Evolutionary conservation across 2,888 invertebrate species (phyloP).

Genomic region (Lasioglossum zephyrum): DNA sequence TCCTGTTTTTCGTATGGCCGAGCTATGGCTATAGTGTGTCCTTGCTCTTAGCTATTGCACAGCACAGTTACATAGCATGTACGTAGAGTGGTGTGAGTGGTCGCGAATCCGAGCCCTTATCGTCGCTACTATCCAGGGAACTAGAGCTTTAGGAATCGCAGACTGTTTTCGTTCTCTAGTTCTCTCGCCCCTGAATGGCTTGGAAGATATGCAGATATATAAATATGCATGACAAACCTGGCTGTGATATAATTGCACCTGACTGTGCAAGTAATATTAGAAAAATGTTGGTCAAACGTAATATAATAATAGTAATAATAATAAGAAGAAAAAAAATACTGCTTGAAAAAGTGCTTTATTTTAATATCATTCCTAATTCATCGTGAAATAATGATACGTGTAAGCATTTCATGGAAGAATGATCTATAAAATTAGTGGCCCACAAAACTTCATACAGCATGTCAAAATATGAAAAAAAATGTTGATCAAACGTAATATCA

Average conservation of each 20-base stretch:
- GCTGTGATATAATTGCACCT: background rate
- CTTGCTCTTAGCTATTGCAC: background rate
- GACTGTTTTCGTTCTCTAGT: background rate
- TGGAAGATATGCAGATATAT: background rate
- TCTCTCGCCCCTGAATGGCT: background rate
- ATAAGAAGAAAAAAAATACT: no score
- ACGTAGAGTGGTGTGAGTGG: background rate
- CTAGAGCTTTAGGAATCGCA: background rate
- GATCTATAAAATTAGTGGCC: no score
- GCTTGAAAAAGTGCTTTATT: no score
- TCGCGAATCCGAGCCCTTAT: background rate
- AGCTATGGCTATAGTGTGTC: background rate
- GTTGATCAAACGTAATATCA: no score
- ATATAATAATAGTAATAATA: background rate
- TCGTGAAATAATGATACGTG: no score
- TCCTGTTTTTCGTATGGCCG: background rate
- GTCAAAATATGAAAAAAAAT: no score
- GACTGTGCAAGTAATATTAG: conserved; percentile 85
- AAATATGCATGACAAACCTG: background rate
- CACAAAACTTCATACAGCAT: no score
- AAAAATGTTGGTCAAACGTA: no score
- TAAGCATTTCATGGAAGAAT: no score
- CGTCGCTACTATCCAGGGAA: background rate
- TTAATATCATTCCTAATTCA: no score
- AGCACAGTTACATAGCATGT: background rate